Evolutionary conservation across 2,888 invertebrate species (phyloP), one percentile per base, ranked within the genome.

Genomic region (Vannuccia rotundouncinata): DNA sequence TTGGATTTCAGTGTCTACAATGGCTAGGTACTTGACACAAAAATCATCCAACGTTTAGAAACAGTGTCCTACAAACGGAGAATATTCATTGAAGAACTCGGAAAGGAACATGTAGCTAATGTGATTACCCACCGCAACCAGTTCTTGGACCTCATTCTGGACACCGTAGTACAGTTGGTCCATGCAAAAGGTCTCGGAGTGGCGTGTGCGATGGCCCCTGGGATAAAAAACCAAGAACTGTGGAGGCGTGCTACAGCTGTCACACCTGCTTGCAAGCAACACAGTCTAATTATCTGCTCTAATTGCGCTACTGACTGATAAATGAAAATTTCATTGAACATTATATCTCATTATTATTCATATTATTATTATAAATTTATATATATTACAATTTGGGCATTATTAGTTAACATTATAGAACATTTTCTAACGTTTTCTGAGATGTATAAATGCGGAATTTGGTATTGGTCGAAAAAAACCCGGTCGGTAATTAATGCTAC

Each of bases 301-400:
- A 66, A 66, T 66, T 66, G 66, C 25, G 66, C 66, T 66, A 66
- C 66, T 66, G 66, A 66, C 66, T 66, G 66, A 66, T 66, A 66
- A 66, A 27, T 66, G 66, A 27, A 66, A 66, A 17, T 66, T 66
- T 66, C 66, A 66, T 66, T 66, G 66, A 66, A 66, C 66, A 66
- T 66, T 66, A 66, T 66, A 66, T 66, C 22, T 66, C 45, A 45
- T 45, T 45, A 45, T 45, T 45, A 45, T 45, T 45, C 45, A 45
- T 66, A 66, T 66, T 66, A 66, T 66, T 66, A 66, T 66, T 66
- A 66, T 66, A 66, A 66, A 66, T 66, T 66, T 66, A 66, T 66
- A 66, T 66, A 66, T 66, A 66, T 22, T 66, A 66, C 25, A 66
- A 22, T 22, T 66, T 5, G 66, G 66, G 66, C 66, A 66, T 66